phyloP scores from a whole-genome alignment of 2,797 vertebrate genomes.

The Otus scops region DNA sequence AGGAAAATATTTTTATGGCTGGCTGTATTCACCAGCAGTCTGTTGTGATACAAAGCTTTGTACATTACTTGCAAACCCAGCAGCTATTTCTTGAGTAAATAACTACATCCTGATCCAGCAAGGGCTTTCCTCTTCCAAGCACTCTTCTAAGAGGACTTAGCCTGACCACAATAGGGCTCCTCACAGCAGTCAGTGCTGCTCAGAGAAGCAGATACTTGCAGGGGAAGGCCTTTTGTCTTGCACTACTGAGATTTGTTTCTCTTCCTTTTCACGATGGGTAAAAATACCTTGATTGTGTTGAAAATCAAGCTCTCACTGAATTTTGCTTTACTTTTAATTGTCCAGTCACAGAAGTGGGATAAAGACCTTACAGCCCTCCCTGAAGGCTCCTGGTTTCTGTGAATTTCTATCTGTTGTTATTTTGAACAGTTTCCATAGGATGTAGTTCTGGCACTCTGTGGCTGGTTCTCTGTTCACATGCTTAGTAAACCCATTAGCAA shows the following conservation, averaged over 20 bases:
- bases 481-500: not conserved
- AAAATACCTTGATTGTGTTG: not conserved
- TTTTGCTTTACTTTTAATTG: not conserved
- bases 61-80: not conserved
- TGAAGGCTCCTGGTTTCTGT: not conserved
- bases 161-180: not conserved
- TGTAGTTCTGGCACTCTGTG: not conserved
- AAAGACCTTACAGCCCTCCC: not conserved
- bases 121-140: not conserved
- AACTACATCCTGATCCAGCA: not conserved
- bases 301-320: not conserved
- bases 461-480: not conserved
- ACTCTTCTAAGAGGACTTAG: not conserved
- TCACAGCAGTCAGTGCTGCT: not conserved
- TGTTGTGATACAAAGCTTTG: not conserved
- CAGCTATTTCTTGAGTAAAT: not conserved
- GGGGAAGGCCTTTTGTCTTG: slow-evolving; percentile 14
- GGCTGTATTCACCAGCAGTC: not conserved
- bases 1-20: not conserved
- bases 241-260: not conserved
- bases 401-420: not conserved
- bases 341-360: not conserved
- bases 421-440: not conserved
- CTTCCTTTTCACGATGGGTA: not conserved
- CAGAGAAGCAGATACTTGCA: not conserved